A percentile compares a stretch with the other conserved stretches of the same genome.
These are phyloP conservation scores for Castor canadensis DNA, from an alignment of 2,113 vertebrate genomes.

Conservation along the genomic window DNA sequence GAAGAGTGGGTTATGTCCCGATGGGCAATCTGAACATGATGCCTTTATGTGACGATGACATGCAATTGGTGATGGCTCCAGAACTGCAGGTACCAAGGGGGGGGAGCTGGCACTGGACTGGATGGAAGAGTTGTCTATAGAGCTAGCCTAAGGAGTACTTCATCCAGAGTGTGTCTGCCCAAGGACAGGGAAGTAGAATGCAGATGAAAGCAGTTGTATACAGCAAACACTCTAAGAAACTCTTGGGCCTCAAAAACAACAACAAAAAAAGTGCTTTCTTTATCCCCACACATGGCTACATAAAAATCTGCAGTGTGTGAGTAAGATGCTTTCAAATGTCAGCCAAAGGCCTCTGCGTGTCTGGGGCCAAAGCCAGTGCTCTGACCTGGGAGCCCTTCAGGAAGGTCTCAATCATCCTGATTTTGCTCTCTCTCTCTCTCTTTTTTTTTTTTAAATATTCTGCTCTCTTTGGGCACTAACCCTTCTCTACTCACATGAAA, in stretches of 20 bases:
- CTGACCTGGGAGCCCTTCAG: not conserved
- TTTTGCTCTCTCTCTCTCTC: not conserved
- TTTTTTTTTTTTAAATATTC: not conserved
- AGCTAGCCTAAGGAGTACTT: not conserved
- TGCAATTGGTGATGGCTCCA: not conserved
- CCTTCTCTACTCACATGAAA: not conserved
- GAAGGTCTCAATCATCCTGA: not conserved
- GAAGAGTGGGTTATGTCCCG: not conserved
- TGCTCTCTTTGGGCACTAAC: not conserved
- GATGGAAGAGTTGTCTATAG: rapidly evolving
- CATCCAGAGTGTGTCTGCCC: rapidly evolving
- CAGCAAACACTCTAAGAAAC: not conserved
- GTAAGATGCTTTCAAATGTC: not conserved
- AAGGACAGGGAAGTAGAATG: not conserved
- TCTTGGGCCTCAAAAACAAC: not conserved
- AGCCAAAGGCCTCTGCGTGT: too few species aligned
- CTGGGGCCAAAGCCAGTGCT: not conserved
- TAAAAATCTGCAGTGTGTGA: not conserved
- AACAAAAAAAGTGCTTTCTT: not conserved
- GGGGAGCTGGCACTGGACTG: not conserved
- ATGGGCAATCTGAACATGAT: not conserved
- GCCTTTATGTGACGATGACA: not conserved
- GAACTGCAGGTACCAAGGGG: not conserved
- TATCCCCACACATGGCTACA: not conserved
- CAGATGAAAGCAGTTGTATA: not conserved